phyloP scores from a whole-genome alignment of 2,888 invertebrate species.

The Drosophila ustulata region DNA sequence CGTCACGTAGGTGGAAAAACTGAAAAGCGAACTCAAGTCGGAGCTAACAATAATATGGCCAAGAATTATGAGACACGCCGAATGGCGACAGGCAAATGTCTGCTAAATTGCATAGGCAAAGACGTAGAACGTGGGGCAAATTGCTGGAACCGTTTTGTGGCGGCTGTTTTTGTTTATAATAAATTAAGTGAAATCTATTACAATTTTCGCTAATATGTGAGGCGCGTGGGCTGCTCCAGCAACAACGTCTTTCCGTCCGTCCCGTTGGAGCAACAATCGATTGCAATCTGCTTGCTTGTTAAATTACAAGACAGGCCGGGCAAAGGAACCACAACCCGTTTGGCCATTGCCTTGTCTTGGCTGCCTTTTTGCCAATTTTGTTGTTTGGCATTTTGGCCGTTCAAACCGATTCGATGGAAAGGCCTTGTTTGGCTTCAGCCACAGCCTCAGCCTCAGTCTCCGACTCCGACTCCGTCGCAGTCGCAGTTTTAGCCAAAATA shows the following conservation, averaged over 20 bases:
- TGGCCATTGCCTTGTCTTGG: slow-evolving; percentile 7
- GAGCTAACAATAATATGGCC: slow-evolving; percentile 36
- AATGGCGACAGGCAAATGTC: slow-evolving; percentile 67
- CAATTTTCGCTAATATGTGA: slow-evolving; percentile 74
- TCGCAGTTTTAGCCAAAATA: slow-evolving; percentile 23
- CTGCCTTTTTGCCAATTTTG: slow-evolving; percentile 64
- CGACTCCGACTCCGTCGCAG: background rate
- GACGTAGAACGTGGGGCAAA: slow-evolving; percentile 35
- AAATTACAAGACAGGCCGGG: slow-evolving; percentile 64
- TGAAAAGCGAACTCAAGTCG: slow-evolving; percentile 24
- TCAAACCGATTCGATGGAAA: slow-evolving; percentile 31
- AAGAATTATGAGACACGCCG: slow-evolving; percentile 67
- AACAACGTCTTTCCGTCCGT: background rate
- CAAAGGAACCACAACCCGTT: slow-evolving; percentile 24
- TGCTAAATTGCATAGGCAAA: slow-evolving; percentile 36
- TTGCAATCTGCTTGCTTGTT: slow-evolving; percentile 80
- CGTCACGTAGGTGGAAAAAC: slow-evolving; percentile 71
- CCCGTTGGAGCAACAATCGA: slow-evolving; percentile 59
- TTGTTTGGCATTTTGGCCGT: slow-evolving; percentile 61
- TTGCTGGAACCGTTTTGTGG: slow-evolving; percentile 39
- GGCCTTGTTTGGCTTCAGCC: slow-evolving; percentile 45
- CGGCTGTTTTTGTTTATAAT: slow-evolving; percentile 58
- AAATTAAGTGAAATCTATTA: slow-evolving; percentile 77
- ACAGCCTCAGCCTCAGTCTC: slow-evolving; percentile 17
- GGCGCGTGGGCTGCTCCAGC: slow-evolving; percentile 58